Evolutionary conservation across 1,140 invertebrate genomes (phyloP), one percentile per base, ranked within the genome.

Genomic region (Sinella curviseta): DNA sequence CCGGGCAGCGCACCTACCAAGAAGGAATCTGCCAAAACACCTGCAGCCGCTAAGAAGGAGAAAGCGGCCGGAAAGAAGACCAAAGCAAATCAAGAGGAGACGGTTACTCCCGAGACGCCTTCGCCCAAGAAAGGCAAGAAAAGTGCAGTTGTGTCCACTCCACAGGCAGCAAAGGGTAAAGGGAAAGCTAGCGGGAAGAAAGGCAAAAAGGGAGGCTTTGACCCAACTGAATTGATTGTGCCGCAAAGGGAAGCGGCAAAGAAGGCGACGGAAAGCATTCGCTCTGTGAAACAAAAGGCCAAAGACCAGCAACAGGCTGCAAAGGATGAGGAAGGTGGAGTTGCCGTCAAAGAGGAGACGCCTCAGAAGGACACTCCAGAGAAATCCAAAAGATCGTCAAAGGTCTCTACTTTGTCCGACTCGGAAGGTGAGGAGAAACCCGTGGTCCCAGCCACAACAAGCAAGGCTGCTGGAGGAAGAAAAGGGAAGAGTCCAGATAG

Each of bases 171-270:
- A 48, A 48, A 8, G 39, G 20, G 8, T 84, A 87, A 89, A 82
- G 84, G 74, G 84, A 79, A 77, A 34, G 60, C 26, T n/a, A 70
- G 77, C 33, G 83, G 80, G 55, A 89, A 89, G 81, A 92, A 91
- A 84, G 91, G 92, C 82, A 84, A 82, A 80, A 81, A 80, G 26
- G 82, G 77, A 74, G 84, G 70, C 16, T 89, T 90, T 78, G 88
- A 88, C 79, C 91, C 94, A 28, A 92, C 94, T 48, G 91, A 94
- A 84, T 87, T 95, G 36, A 95, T 96, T 83, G 94, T 96, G n/a
- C 95, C 94, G 0, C 95, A 96, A 86, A 88, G 95, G 75, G 93
- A 95, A 86, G 94, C 95, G 28, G 94, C 95, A 24, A 96, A 95
- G 85, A 95, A 96, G 86, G 94, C 94, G 1, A 93, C 93, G 1